Conservation (phyloP, 2,888 invertebrate species). For the Eupithecia subumbrata region DNA sequence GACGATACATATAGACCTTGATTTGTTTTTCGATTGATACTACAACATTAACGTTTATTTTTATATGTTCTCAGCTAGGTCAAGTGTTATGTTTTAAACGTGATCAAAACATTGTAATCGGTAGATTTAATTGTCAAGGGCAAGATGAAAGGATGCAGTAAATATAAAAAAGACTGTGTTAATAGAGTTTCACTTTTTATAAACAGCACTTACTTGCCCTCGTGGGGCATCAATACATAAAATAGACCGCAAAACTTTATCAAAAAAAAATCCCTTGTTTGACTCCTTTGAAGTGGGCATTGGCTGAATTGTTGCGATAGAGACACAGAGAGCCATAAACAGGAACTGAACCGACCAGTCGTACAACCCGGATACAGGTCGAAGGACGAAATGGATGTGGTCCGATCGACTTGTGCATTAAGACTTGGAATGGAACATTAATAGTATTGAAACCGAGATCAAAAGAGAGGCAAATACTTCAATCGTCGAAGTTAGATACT, state of each 20-base stretch:
- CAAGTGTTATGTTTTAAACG: slow-evolving; percentile 13
- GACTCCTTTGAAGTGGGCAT: not conserved
- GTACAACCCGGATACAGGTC: not conserved
- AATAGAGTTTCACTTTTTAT: not conserved
- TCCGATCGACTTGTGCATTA: not conserved
- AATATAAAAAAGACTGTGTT: not conserved
- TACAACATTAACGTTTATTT: slow-evolving; percentile 23
- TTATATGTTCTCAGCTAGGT: slow-evolving; percentile 12
- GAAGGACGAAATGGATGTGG: not conserved
- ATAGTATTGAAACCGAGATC: slow-evolving; percentile 4
- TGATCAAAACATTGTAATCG: slow-evolving; percentile 25
- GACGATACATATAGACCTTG: slow-evolving; percentile 10
- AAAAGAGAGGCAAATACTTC: slow-evolving; percentile 27
- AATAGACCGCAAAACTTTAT: too few relatives aligned
- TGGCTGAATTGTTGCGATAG: not conserved
- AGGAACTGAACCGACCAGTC: not conserved
- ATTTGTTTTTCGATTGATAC: slow-evolving; percentile 19
- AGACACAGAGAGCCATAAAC: not conserved
- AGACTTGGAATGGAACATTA: not conserved
- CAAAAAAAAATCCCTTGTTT: not conserved
- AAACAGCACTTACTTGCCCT: not conserved
- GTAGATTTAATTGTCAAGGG: slow-evolving; percentile 12
- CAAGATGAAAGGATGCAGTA: slow-evolving; percentile 3
- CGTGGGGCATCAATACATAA: not conserved
- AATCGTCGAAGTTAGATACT: slow-evolving; percentile 32